Percentiles rank a stretch among this genome's conserved stretches.
These are phyloP conservation scores for Deilephila elpenor DNA, from an alignment of 2,888 invertebrate genomes.

Conservation along the genomic window DNA sequence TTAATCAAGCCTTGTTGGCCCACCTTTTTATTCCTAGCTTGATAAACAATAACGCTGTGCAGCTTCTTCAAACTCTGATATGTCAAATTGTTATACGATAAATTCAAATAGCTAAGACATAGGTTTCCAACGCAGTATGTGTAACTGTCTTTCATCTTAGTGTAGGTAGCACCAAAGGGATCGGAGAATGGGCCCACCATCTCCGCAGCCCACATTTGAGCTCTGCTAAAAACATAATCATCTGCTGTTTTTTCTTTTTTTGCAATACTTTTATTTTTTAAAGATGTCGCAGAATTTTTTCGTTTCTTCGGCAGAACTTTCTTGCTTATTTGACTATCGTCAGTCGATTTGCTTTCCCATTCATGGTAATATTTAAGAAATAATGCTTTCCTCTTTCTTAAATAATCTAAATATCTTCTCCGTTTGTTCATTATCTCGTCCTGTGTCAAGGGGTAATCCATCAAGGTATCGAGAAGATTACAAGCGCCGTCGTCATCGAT, in stretches of 20 bases:
- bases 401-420: constrained; percentile 43
- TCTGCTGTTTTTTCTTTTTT: constrained; percentile 40
- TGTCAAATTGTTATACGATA: constrained; percentile 63
- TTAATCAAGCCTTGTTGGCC: constrained; percentile 54
- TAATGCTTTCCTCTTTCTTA: constrained; percentile 39
- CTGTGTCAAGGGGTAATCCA: constrained; percentile 55
- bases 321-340: constrained; percentile 41
- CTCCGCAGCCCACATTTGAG: constrained; percentile 48
- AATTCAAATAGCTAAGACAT: constrained; percentile 59
- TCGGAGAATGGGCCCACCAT: constrained; percentile 52
- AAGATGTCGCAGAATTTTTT: constrained; percentile 36
- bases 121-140: constrained; percentile 58
- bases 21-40: constrained; percentile 44
- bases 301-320: constrained; percentile 39
- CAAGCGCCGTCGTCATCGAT: constrained; percentile 59
- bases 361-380: constrained; percentile 39
- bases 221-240: constrained; percentile 44
- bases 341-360: constrained; percentile 36
- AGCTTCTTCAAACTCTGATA: constrained; percentile 54
- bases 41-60: constrained; percentile 51
- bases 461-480: constrained; percentile 54
- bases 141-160: constrained; percentile 42
- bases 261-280: constrained; percentile 36
- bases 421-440: constrained; percentile 53
- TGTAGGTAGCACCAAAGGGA: constrained; percentile 48